Evolutionary conservation across 2,888 invertebrate species (phyloP), one percentile per base, ranked within the genome.

Genomic region (Electrophaes corylata): DNA sequence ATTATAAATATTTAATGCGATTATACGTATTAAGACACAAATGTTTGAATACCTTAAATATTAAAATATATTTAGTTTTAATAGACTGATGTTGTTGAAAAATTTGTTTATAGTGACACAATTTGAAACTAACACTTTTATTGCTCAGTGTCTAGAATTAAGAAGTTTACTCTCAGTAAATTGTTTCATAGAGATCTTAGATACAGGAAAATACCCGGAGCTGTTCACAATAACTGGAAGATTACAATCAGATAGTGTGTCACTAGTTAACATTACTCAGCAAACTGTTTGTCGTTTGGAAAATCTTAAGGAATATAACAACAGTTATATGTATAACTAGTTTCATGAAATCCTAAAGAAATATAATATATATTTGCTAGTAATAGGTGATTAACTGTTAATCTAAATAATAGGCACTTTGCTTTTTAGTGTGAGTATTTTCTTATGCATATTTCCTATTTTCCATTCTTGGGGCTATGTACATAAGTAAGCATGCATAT

Each of bases 21-120:
- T 16, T 16, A 64, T 10, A 65, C 45, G 46, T 60, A 66, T 57
- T 29, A 29, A 29, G 60, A 57, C 63, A 71, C 60, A 60, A 65
- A 68, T 40, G 10, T 16, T 37, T 14, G 16, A 37, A 37, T 37
- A 37, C 26, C 10, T 29, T 29, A 29, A 8, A 10, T 29, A 26
- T 10, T 10, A 29, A 6, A 29, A 29, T 29, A 10, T 8, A 29
- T 29, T 29, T 29, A 10, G 26, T 29, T 29, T 29, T 8, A 29
- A 29, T 10, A 6, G 26, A 6, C 10, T n/a, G n/a, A n/a, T n/a
- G n/a, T n/a, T n/a, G n/a, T n/a, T n/a, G n/a, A n/a, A n/a, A n/a
- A n/a, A n/a, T n/a, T n/a, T n/a, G n/a, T n/a, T n/a, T n/a, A n/a
- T 23, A 23, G 23, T 23, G 23, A 23, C 23, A 23, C 23, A 23